These are phyloP conservation scores for Gymnosoma rotundatum DNA, from an alignment of 2,888 invertebrate genomes.

Conservation along the genomic window DNA sequence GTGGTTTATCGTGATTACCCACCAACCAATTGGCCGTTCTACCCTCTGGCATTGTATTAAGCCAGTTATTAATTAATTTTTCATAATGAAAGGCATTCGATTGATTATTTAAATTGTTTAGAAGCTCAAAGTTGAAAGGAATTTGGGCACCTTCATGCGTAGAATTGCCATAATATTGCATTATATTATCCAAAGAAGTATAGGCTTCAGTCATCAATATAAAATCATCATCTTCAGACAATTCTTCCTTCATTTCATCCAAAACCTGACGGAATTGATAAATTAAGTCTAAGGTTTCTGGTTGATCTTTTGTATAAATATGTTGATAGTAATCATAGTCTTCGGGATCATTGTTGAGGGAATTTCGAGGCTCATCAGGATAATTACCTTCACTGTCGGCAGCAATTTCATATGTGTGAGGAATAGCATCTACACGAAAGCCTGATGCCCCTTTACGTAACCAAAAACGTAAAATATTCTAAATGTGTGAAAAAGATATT, in stretches of 20 bases:
- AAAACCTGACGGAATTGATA: conserved; percentile 84
- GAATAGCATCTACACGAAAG: conserved; percentile 87
- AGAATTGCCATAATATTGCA: conserved; percentile 85
- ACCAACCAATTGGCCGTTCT: conserved; percentile 86
- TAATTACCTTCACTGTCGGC: conserved; percentile 77
- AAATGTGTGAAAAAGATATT: conserved; percentile 72
- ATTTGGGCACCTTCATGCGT: conserved; percentile 84
- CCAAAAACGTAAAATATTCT: conserved; percentile 88
- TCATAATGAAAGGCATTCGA: conserved; percentile 84
- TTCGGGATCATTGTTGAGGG: conserved; percentile 82
- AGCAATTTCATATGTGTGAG: conserved; percentile 79
- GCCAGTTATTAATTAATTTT: conserved; percentile 84
- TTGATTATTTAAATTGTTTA: conserved; percentile 83
- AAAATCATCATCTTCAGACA: conserved; percentile 79
- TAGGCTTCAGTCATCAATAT: conserved; percentile 86
- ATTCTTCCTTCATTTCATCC: conserved; percentile 81
- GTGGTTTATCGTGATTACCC: conserved; percentile 89
- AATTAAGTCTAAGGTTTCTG: conserved; percentile 84
- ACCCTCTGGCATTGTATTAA: conserved; percentile 84
- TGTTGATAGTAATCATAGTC: conserved; percentile 84
- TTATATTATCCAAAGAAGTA: conserved; percentile 83
- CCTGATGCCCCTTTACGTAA: conserved; percentile 90
- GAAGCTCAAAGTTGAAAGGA: conserved; percentile 87
- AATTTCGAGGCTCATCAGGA: conserved; percentile 84
- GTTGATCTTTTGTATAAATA: conserved; percentile 85